These are phyloP conservation scores for Tanytarsus gracilentus DNA, from an alignment of 2,888 invertebrate species.

Conservation along the genomic window DNA sequence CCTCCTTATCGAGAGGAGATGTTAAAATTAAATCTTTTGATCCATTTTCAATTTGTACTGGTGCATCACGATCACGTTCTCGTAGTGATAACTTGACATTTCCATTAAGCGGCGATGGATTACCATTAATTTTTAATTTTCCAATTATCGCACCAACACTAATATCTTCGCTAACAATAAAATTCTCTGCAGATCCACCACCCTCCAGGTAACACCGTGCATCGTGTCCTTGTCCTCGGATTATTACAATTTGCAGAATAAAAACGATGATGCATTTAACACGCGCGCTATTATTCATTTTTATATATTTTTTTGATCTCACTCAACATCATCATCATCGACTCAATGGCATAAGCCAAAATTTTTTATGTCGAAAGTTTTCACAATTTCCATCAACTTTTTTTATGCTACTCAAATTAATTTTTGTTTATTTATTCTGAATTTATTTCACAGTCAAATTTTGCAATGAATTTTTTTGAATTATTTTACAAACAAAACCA, in stretches of 20 bases:
- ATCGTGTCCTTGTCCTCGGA: constrained; percentile 50
- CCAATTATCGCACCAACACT: constrained; percentile 72
- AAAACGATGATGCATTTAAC: constrained; percentile 7
- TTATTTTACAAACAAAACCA: too few species aligned
- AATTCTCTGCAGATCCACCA: constrained; percentile 83
- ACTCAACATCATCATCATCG: not conserved
- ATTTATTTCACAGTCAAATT: too few species aligned
- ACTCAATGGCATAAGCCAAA: too few species aligned
- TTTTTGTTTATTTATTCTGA: too few species aligned
- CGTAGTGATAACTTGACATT: constrained; percentile 70
- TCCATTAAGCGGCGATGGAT: constrained; percentile 59
- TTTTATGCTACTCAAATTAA: too few species aligned
- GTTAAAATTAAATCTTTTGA: constrained; percentile 73
- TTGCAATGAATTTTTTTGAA: too few species aligned
- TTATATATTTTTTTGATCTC: too few species aligned
- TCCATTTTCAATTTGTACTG: constrained; percentile 64
- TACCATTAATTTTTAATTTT: constrained; percentile 68
- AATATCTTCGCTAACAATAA: constrained; percentile 80
- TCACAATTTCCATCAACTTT: too few species aligned
- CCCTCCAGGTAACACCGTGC: constrained; percentile 83
- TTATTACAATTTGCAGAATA: not conserved
- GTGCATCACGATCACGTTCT: constrained; percentile 67
- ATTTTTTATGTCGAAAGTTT: too few species aligned
- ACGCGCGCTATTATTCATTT: too few species aligned
- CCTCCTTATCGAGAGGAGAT: constrained; percentile 74